phyloP scores from a whole-genome alignment of 2,888 invertebrate species.

The Hirtodrosophila alboralis region DNA sequence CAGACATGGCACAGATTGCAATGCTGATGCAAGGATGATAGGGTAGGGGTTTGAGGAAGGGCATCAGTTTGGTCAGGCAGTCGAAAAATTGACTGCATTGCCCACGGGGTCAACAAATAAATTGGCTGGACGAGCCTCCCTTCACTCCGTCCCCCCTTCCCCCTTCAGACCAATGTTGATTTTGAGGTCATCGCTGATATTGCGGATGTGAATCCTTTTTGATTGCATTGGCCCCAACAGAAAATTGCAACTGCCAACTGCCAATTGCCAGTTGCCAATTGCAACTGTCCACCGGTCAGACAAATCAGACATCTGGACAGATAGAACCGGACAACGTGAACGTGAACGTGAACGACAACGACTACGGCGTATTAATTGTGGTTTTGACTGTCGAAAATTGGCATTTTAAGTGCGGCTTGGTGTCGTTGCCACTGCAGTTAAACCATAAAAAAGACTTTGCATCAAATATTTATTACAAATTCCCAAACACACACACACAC shows the following conservation, averaged over 20 bases:
- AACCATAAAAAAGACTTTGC: slow-evolving; percentile 52
- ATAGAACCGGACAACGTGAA: slow-evolving; percentile 6
- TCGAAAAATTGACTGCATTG: slow-evolving; percentile 79
- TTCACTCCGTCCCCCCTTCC: too few relatives aligned
- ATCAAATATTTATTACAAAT: slow-evolving; percentile 68
- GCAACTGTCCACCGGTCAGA: slow-evolving; percentile 20
- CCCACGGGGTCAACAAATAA: slow-evolving; percentile 80
- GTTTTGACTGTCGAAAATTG: slow-evolving; percentile 77
- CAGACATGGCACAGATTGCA: slow-evolving; percentile 57
- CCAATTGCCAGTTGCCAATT: slow-evolving; percentile 38
- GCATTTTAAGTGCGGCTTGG: slow-evolving; percentile 80
- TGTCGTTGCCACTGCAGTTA: slow-evolving; percentile 60
- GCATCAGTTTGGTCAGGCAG: slow-evolving; percentile 53
- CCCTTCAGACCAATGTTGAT: slow-evolving; percentile 73
- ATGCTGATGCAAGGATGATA: slow-evolving; percentile 8
- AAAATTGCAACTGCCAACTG: slow-evolving; percentile 49
- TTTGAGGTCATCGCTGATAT: slow-evolving; percentile 79
- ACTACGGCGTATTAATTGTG: slow-evolving; percentile 73
- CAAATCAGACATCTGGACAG: slow-evolving; percentile 10
- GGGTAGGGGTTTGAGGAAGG: not conserved
- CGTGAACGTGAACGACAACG: slow-evolving; percentile 10
- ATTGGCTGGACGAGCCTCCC: slow-evolving; percentile 55
- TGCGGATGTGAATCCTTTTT: slow-evolving; percentile 79
- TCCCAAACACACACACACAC: slow-evolving; percentile 21
- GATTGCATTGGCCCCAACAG: slow-evolving; percentile 69